Conservation (phyloP, 2,797 vertebrate species). For the Acanthurus tractus region DNA sequence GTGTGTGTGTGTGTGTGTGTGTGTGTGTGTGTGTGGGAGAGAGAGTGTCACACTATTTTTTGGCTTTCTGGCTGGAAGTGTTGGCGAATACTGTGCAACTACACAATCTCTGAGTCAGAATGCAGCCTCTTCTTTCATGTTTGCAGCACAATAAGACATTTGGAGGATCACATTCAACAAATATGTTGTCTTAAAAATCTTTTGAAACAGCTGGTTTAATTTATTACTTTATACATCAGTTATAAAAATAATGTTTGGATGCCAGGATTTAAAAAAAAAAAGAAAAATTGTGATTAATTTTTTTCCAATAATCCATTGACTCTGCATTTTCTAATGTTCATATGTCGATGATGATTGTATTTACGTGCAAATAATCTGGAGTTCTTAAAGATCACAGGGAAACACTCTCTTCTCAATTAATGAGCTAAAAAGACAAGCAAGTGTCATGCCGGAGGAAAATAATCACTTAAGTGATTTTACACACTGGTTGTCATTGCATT, state of each 20-base stretch:
- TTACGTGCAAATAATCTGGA: too few relatives aligned
- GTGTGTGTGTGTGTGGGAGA: background rate
- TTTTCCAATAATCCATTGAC: background rate
- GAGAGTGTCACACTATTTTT: too few relatives aligned
- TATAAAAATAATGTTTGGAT: background rate
- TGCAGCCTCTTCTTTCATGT: background rate
- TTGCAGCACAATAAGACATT: background rate
- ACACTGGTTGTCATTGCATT: too few relatives aligned
- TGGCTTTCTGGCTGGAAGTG: background rate
- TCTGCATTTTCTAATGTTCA: too few relatives aligned
- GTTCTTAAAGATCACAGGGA: too few relatives aligned
- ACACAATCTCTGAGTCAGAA: background rate
- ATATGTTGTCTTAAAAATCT: background rate
- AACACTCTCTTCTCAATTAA: too few relatives aligned
- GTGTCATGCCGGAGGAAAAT: background rate
- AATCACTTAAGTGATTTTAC: background rate
- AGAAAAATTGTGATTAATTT: background rate
- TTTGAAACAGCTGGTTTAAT: background rate
- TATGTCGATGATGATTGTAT: too few relatives aligned
- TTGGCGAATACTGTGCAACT: background rate
- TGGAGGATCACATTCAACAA: background rate
- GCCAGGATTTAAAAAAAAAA: background rate
- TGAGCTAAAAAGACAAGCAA: background rate
- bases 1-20: background rate
- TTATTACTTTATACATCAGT: background rate